Evolutionary conservation across 2,113 vertebrate species (phyloP), one percentile per base, ranked within the genome.

Genomic region (Arenaria interpres): DNA sequence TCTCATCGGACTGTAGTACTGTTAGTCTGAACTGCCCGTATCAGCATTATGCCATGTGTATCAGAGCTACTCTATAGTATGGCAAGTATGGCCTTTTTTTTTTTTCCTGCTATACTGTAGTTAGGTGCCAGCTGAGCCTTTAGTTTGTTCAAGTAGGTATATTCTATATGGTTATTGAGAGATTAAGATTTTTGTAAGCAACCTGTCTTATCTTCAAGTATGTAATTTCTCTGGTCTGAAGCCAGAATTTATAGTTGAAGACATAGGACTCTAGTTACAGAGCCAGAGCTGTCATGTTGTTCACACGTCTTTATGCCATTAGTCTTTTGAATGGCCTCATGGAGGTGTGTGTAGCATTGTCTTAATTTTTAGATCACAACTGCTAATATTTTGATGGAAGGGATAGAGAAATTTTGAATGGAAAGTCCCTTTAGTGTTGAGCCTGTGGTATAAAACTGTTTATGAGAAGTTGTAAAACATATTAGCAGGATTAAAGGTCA

Each of bases 11-110:
- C 10, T 69, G 12, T 33, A 30, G 48, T 18, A 3, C n/a, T 64
- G 0, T 30, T 66, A 43, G 22, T 74, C 20, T 74, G 0, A 10
- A 4, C 19, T 64, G 68, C 45, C 43, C 2, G 5, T 41, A 22
- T 22, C 21, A 50, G 4, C 39, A 20, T 15, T 71, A 12, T 68
- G 41, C 46, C 21, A 2, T 8, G 2, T 2, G 1, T 46, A 4
- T 64, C 45, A 43, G 60, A 37, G 39, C 54, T 10, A 16, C 2
- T 37, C 41, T 59, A 3, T 18, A 33, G 20, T 2, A n/a, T 53
- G 76, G 23, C 60, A 60, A 22, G 6, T 21, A 3, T 6, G 30
- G n/a, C 14, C 9, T 1, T 2, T 30, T 33, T 59, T 90, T 25
- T 43, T 88, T 74, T 22, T n/a, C 45, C 6, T 74, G 19, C 45